Conservation (phyloP, 2,113 vertebrate species). For the Saimiri boliviensis region DNA sequence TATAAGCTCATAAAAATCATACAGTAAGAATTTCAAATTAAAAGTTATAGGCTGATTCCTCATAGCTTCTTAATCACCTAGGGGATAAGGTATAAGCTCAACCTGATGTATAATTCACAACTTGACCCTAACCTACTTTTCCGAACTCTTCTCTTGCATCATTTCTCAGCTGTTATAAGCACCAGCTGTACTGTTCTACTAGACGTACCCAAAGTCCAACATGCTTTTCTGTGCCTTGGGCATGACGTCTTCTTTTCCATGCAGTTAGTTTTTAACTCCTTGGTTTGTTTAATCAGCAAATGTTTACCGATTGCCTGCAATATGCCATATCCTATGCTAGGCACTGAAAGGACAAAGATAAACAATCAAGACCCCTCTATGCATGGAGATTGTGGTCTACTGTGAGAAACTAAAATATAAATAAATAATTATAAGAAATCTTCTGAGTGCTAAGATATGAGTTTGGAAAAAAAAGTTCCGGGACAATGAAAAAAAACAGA, state of each 20-base stretch:
- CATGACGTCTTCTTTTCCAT: background rate
- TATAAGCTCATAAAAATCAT: background rate
- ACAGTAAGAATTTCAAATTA: background rate
- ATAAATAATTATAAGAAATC: background rate
- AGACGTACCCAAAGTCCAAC: background rate
- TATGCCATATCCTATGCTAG: background rate
- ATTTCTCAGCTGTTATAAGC: background rate
- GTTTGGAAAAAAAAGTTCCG: background rate
- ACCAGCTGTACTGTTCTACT: background rate
- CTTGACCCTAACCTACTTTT: background rate
- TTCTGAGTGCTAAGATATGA: background rate
- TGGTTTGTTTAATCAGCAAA: background rate
- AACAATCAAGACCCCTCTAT: background rate
- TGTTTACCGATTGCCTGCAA: background rate
- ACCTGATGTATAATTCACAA: background rate
- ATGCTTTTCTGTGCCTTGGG: background rate
- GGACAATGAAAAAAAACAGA: background rate
- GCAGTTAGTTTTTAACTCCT: background rate
- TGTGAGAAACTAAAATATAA: background rate
- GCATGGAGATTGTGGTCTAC: background rate
- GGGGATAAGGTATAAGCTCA: background rate
- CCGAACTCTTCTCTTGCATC: background rate
- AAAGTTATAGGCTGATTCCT: background rate
- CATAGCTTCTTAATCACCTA: background rate
- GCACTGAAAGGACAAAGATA: background rate